A percentile compares a stretch with the other conserved stretches of the same genome.
phyloP scores from a whole-genome alignment of 2,113 vertebrate genomes.

The Crotalus helleri region DNA sequence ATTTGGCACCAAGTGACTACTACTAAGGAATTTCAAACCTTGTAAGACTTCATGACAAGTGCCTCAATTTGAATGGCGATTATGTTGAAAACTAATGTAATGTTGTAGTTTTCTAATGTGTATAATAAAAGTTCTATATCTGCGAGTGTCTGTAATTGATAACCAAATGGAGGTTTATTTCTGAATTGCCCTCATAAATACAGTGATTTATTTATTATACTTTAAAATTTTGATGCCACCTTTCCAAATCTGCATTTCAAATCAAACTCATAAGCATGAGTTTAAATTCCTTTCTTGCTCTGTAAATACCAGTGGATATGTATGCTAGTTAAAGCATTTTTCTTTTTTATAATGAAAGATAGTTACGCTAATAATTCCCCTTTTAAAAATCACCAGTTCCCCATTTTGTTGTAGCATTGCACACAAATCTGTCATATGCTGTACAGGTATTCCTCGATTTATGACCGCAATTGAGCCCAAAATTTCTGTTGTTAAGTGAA shows the following conservation, averaged over 20 bases:
- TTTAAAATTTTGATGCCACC: background rate
- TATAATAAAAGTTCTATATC: no score
- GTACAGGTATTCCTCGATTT: background rate
- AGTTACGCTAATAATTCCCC: background rate
- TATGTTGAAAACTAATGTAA: no score
- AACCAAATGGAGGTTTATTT: no score
- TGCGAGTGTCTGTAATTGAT: no score
- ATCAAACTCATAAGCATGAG: background rate
- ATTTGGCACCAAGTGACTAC: no score
- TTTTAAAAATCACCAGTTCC: background rate
- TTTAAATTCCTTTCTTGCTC: background rate
- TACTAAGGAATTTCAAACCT: no score
- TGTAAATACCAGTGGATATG: background rate
- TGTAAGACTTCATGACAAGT: no score
- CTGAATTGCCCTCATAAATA: background rate
- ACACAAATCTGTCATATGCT: background rate
- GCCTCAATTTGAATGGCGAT: no score
- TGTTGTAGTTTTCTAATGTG: no score
- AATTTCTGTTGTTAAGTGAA: no score
- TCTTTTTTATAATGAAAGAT: background rate
- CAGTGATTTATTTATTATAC: background rate
- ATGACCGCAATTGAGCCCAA: no score
- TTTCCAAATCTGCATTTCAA: background rate
- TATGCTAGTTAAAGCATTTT: background rate
- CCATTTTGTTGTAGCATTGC: background rate